These are phyloP conservation scores for Trichonephila clavata DNA, from an alignment of 1,140 invertebrate genomes.

Conservation along the genomic window DNA sequence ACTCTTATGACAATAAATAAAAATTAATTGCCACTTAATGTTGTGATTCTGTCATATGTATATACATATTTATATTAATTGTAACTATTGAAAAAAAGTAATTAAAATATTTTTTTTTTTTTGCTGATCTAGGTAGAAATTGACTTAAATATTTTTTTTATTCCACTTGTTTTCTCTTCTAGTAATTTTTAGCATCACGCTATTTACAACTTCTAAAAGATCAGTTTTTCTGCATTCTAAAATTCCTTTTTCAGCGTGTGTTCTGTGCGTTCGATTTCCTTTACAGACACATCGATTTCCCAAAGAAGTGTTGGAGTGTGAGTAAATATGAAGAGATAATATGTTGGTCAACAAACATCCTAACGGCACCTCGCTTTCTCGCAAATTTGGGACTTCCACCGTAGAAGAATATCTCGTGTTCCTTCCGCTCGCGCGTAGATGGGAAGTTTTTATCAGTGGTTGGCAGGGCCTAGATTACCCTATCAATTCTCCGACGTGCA, in stretches of 20 bases:
- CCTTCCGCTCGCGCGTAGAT: conserved; percentile 12
- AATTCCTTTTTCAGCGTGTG: neutral
- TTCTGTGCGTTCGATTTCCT: neutral
- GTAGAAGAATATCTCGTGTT: neutral
- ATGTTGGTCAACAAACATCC: conserved; percentile 19
- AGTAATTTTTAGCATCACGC: no score
- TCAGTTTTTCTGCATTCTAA: no score
- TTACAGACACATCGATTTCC: neutral
- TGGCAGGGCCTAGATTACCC: conserved; percentile 9
- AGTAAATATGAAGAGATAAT: neutral
- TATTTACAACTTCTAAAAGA: no score
- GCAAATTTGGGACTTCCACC: conserved; percentile 28
- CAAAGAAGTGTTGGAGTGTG: neutral
- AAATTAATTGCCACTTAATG: no score
- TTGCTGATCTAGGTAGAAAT: no score
- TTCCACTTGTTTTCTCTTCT: no score
- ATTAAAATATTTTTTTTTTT: no score
- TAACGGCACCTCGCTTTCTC: conserved; percentile 34
- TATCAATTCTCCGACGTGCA: neutral
- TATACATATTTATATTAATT: no score
- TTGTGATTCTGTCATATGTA: no score
- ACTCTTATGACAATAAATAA: no score
- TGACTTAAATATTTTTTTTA: no score
- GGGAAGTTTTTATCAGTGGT: conserved; percentile 31
- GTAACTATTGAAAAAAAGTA: no score